Conservation (phyloP, 2,888 invertebrate genomes). For the Synanthedon formicaeformis region DNA sequence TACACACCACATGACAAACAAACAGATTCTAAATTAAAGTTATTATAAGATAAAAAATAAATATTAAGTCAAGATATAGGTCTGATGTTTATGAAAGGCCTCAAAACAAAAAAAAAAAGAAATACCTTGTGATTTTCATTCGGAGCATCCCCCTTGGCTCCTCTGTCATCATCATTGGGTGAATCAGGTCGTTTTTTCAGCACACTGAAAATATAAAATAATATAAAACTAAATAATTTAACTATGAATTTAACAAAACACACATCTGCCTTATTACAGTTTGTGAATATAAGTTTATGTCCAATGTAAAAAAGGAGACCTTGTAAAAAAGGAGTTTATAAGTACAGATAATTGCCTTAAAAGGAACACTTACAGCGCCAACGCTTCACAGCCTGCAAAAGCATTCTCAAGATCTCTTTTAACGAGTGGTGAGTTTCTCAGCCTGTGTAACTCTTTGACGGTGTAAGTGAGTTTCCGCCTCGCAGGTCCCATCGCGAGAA, state of each 20-base stretch:
- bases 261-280: no score
- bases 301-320: no score
- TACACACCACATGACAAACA: conserved; percentile 5
- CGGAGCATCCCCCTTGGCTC: conserved; percentile 63
- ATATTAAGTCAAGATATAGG: no score
- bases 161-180: conserved; percentile 72
- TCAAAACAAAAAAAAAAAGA: no score
- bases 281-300: no score
- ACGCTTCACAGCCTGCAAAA: conserved; percentile 49
- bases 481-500: conserved; percentile 65
- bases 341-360: not conserved
- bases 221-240: not conserved
- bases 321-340: no score
- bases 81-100: no score
- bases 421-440: conserved; percentile 78
- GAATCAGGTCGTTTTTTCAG: conserved; percentile 67
- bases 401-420: conserved; percentile 78
- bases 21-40: no score
- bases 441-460: conserved; percentile 77
- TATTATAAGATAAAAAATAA: no score
- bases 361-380: conserved; percentile 41
- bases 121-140: conserved; percentile 66
- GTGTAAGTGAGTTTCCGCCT: conserved; percentile 68
- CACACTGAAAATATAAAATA: conserved; percentile 31
- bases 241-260: no score